These are phyloP conservation scores for Caenorhabditis angaria DNA, from an alignment of 2,888 invertebrate species.

Conservation along the genomic window DNA sequence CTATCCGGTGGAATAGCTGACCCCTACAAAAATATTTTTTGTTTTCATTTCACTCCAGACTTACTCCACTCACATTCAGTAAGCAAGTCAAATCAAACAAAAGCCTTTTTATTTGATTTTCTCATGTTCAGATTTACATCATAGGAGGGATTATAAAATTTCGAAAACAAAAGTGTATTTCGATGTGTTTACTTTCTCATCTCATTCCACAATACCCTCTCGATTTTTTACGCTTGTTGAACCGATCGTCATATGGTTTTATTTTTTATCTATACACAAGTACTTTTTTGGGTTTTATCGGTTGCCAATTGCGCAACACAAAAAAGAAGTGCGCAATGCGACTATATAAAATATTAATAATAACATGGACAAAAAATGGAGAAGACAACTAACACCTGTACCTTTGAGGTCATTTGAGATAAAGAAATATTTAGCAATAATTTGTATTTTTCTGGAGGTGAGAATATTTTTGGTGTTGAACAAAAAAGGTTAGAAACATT, in stretches of 20 bases:
- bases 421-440: background rate
- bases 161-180: background rate
- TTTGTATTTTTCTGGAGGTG: no score
- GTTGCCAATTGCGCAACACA: conserved; percentile 4
- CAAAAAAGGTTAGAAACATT: no score
- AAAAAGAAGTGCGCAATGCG: background rate
- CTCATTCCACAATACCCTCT: no score
- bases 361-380: background rate
- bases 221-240: background rate
- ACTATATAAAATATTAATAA: conserved; percentile 1
- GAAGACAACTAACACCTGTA: background rate
- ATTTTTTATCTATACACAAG: background rate
- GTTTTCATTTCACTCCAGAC: background rate
- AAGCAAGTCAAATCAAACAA: conserved; percentile 26
- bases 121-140: background rate
- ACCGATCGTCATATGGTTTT: background rate
- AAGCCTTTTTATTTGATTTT: background rate
- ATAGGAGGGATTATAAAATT: background rate
- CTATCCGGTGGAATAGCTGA: conserved; percentile 47
- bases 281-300: background rate
- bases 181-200: background rate
- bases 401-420: background rate
- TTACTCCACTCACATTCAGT: conserved; percentile 32
- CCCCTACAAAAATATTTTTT: conserved; percentile 32
- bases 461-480: no score